Base-by-base conservation (phyloP, 2,113 vertebrate species). In the Motacilla tschutschensis region DNA sequence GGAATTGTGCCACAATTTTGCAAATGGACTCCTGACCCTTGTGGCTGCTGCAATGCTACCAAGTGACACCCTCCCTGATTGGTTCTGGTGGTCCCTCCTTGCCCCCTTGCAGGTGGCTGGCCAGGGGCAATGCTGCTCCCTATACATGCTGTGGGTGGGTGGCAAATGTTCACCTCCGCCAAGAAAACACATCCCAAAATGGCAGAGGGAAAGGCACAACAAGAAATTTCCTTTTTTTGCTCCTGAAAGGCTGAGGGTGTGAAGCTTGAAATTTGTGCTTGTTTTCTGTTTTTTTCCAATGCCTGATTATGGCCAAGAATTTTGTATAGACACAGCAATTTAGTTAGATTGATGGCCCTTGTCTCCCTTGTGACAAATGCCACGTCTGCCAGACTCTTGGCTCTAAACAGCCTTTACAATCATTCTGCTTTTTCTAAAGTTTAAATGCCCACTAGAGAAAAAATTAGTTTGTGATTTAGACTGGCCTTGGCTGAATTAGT, bases 291-390 rank as follows among this genome's bases (percentile, higher is more conserved):
- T 93, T 91, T 89, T 92, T 94, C 91, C 91, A 80, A 64, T 40
- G 62, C 50, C 69, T 91, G 87, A 91, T 94, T 85, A 88, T 90
- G 88, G 93, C 91, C 92, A 95, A 93, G 90, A 83, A 90, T 92
- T 93, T 89, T 70, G 87, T 90, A 93, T 60, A 91, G 81, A 77
- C 86, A 87, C 72, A 77, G 88, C 87, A 93, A 85, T 91, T 88
- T 93, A 66, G 62, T 71, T 77, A 85, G 89, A 94, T 89, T 94
- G 87, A 94, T 94, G 82, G 89, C 46, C 82, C 82, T 90, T 87
- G 85, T 93, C 88, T 92, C 83, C 79, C 76, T 47, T 22, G 53
- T 94, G 93, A 94, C 89, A 94, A 95, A 94, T 50, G 29, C 86
- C 80, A 84, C 43, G 60, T 62, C 87, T 94, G 82, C 88, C 93